Evolutionary conservation across 2,888 invertebrate genomes (phyloP).

Genomic region (Steinernema hermaphroditum): DNA sequence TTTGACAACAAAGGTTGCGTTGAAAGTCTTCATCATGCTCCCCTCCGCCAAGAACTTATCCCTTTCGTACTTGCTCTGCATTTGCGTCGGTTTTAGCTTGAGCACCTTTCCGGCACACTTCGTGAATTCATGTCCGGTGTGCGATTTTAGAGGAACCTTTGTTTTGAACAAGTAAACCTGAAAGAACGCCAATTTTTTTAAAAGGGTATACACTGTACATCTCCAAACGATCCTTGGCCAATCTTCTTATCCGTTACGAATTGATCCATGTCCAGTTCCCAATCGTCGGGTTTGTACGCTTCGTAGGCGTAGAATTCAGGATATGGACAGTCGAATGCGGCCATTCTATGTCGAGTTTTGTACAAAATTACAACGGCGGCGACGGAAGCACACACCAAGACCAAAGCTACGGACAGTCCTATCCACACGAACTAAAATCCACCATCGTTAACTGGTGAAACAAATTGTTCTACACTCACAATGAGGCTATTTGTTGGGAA

Average conservation of each 20-base stretch:
- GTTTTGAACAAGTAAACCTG: neutral
- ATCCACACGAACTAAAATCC: too few relatives aligned
- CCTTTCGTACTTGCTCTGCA: neutral
- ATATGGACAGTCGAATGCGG: neutral
- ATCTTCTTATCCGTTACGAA: conserved; percentile 76
- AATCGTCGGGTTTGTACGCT: conserved; percentile 79
- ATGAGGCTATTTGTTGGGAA: neutral
- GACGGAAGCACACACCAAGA: neutral
- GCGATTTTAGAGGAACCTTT: neutral
- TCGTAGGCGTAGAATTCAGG: conserved; percentile 36
- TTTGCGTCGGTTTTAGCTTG: too few relatives aligned
- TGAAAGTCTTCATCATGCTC: conserved; percentile 62
- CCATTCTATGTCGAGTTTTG: neutral
- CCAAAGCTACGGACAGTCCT: neutral
- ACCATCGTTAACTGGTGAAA: neutral
- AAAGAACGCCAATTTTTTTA: neutral
- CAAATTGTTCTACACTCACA: neutral
- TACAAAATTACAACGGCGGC: neutral
- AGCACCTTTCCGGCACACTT: conserved; percentile 9
- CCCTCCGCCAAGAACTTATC: conserved; percentile 60
- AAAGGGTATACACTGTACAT: conserved; percentile 67
- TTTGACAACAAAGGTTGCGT: conserved; percentile 72
- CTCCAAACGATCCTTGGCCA: conserved; percentile 84
- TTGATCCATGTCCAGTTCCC: conserved; percentile 77
- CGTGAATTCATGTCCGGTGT: neutral